Conservation (phyloP, 2,888 invertebrate genomes). For the Leptura quadrifasciata region DNA sequence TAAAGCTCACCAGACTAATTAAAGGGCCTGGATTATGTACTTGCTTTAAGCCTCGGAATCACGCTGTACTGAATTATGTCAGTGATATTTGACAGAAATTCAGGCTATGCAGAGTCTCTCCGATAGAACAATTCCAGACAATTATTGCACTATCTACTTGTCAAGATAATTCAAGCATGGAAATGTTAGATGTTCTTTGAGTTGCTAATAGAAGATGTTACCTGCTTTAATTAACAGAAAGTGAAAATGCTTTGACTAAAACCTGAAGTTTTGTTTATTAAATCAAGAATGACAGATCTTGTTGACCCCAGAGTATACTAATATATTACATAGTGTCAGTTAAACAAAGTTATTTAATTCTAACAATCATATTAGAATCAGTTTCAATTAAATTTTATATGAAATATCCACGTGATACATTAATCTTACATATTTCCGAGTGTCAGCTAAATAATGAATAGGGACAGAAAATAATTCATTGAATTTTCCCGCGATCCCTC, state of each 20-base stretch:
- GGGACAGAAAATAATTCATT: too few species aligned
- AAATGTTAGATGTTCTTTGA: slow-evolving; percentile 12
- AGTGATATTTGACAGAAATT: slow-evolving; percentile 57
- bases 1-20: slow-evolving; percentile 55
- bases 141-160: slow-evolving; percentile 36
- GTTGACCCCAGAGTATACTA: not conserved
- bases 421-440: too few species aligned
- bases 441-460: too few species aligned
- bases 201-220: slow-evolving; percentile 5
- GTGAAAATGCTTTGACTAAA: not conserved
- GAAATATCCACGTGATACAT: too few species aligned
- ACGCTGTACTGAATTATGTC: slow-evolving; percentile 54
- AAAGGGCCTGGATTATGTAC: slow-evolving; percentile 55
- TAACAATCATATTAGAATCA: not conserved
- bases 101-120: slow-evolving; percentile 43
- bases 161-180: slow-evolving; percentile 8
- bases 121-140: slow-evolving; percentile 28
- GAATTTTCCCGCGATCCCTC: too few species aligned
- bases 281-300: not conserved
- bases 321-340: not conserved
- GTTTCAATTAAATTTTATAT: not conserved
- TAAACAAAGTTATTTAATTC: not conserved
- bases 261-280: slow-evolving; percentile 6
- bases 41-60: slow-evolving; percentile 53
- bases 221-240: not conserved